Percentiles rank a stretch among this genome's conserved stretches.
phyloP scores from a whole-genome alignment of 2,113 vertebrate genomes.

The Bufo bufo region DNA sequence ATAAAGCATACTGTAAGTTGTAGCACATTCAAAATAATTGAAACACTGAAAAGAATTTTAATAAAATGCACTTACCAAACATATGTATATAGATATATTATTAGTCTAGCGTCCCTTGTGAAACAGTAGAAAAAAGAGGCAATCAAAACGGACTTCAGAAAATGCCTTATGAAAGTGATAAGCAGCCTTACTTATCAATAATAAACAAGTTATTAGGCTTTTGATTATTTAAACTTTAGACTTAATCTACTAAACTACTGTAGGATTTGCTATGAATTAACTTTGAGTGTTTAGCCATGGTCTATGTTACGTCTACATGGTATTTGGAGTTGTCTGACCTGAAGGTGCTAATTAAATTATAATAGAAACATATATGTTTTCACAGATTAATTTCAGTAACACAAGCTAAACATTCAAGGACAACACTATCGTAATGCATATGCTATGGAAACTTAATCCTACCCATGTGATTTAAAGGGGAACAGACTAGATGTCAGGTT shows the following conservation, averaged over 20 bases:
- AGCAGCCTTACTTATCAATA: neutral
- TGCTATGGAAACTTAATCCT: slow-evolving; percentile 37
- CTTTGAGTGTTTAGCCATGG: neutral
- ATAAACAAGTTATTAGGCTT: neutral
- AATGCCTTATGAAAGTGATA: neutral
- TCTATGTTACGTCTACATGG: slow-evolving; percentile 11
- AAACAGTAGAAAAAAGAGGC: no score
- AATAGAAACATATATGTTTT: slow-evolving; percentile 22
- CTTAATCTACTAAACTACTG: neutral
- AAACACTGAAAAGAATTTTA: no score
- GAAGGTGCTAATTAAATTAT: slow-evolving; percentile 28
- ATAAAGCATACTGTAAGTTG: no score
- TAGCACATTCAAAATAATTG: no score
- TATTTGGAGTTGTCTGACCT: neutral
- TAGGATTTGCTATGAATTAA: neutral
- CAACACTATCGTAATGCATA: neutral
- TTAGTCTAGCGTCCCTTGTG: no score
- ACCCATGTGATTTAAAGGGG: slow-evolving; percentile 45
- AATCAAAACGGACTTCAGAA: no score
- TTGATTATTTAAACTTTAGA: neutral
- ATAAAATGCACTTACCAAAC: no score
- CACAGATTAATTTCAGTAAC: slow-evolving; percentile 47
- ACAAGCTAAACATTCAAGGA: slow-evolving; percentile 35
- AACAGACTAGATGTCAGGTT: slow-evolving; percentile 35
- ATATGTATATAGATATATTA: no score